Evolutionary conservation across 2,113 vertebrate species (phyloP), one percentile per base, ranked within the genome.

Genomic region (Gopherus flavomarginatus): DNA sequence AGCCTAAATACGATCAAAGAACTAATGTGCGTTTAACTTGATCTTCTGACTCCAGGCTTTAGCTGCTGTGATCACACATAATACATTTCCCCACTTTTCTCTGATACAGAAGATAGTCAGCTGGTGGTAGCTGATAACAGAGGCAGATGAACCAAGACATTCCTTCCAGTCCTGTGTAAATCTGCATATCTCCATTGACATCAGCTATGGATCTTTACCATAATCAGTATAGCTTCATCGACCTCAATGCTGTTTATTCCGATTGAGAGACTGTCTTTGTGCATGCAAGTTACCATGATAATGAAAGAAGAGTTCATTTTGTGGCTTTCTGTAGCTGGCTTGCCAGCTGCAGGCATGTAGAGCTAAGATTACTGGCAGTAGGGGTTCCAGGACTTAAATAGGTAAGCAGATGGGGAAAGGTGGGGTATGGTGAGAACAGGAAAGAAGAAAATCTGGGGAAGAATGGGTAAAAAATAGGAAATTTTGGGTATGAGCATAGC

Each of bases 181-280:
- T 78, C 11, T 38, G 24, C 0, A 0, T 82, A 87, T 4, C 47
- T 86, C 78, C 89, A 72, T 72, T n/a, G 35, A 10, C 65, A n/a
- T 69, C 31, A 9, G 17, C 31, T 69, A 38, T 38, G n/a, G n/a
- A 38, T 22, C n/a, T 72, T 57, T 11, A 27, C 2, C 17, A 19
- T 47, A 16, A 6, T 38, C 22, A 13, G 35, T 35, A 54, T 16
- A 47, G 42, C 52, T 62, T 22, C 8, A 0, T 24, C 26, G 26
- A 78, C 27, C 3, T 87, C 19, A 27, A 80, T 42, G 38, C 81
- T 59, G 5, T 2, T 87, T 81, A 0, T 0, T 0, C 9, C 56
- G 65, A n/a, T n/a, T n/a, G 31, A 69, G 14, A n/a, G 35, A 81
- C 65, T 11, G 80, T 29, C 8, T 62, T 26, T 6, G 3, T 17